phyloP scores from a whole-genome alignment of 2,888 invertebrate species.

The Atrina japonica region DNA sequence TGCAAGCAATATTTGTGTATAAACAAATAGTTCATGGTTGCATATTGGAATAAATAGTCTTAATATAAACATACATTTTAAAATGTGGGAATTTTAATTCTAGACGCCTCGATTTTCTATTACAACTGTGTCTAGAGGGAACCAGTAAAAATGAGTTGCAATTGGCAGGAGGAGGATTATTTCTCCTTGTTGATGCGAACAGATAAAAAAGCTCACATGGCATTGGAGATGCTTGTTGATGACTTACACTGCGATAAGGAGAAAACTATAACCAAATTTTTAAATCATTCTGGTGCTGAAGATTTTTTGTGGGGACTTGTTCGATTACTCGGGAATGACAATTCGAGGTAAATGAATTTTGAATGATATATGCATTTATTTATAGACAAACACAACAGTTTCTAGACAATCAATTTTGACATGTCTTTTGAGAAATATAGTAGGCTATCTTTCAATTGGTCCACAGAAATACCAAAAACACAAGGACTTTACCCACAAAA shows the following conservation, averaged over 20 bases:
- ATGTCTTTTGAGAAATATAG: no score
- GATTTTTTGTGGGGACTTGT: constrained; percentile 79
- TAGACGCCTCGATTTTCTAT: no score
- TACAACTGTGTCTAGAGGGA: no score
- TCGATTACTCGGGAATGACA: constrained; percentile 74
- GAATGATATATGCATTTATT: no score
- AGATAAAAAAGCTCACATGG: constrained; percentile 71
- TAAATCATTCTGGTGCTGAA: constrained; percentile 79
- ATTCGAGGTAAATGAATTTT: constrained; percentile 67
- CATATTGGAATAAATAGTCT: constrained; percentile 13
- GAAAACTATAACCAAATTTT: constrained; percentile 73
- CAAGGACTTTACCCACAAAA: no score
- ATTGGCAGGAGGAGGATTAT: constrained; percentile 76
- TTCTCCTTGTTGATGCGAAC: constrained; percentile 70
- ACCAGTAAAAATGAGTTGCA: constrained; percentile 59
- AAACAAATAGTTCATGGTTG: background rate
- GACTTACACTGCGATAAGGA: constrained; percentile 79
- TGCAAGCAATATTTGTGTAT: constrained; percentile 10
- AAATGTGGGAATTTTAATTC: no score
- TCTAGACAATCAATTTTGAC: no score
- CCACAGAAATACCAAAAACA: no score
- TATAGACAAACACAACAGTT: no score
- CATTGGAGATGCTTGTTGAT: constrained; percentile 79
- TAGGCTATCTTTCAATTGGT: no score
- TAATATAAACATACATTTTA: no score